These are phyloP conservation scores for Puma concolor DNA, from an alignment of 2,113 vertebrate genomes.

Conservation along the genomic window DNA sequence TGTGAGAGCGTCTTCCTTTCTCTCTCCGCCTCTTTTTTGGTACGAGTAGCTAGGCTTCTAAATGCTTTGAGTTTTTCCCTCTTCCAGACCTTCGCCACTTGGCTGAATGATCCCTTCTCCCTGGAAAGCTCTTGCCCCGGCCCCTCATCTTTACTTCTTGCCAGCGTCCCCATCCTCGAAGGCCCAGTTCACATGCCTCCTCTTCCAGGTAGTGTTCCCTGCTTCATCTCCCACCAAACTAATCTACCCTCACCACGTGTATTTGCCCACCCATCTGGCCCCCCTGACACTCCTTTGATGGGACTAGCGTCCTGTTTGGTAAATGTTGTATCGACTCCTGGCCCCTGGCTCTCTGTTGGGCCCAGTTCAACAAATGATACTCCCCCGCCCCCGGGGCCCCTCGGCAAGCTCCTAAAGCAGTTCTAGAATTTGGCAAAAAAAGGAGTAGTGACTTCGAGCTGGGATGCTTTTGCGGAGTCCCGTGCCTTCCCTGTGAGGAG, in stretches of 20 bases:
- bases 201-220: not conserved
- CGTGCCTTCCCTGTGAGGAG: rapidly evolving
- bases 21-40: not conserved
- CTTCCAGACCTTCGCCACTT: not conserved
- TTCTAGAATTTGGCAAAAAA: not conserved
- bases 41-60: not conserved
- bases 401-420: not conserved
- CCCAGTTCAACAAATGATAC: not conserved
- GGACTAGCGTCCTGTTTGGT: not conserved
- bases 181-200: not conserved
- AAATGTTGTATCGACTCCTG: not conserved
- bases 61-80: not conserved
- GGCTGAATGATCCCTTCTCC: not conserved
- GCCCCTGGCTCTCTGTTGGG: not conserved
- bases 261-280: not conserved
- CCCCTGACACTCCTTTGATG: not conserved
- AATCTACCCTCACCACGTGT: rapidly evolving
- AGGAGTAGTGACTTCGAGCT: not conserved
- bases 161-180: not conserved
- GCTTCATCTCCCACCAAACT: not conserved
- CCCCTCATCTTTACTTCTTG: not conserved
- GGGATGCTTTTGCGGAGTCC: not conserved
- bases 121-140: not conserved
- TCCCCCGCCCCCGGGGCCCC: not conserved
- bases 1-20: not conserved